Percentiles rank a stretch among this genome's conserved stretches.
Evolutionary conservation across 2,888 invertebrate species (phyloP).

Genomic region (Polyommatus icarus): DNA sequence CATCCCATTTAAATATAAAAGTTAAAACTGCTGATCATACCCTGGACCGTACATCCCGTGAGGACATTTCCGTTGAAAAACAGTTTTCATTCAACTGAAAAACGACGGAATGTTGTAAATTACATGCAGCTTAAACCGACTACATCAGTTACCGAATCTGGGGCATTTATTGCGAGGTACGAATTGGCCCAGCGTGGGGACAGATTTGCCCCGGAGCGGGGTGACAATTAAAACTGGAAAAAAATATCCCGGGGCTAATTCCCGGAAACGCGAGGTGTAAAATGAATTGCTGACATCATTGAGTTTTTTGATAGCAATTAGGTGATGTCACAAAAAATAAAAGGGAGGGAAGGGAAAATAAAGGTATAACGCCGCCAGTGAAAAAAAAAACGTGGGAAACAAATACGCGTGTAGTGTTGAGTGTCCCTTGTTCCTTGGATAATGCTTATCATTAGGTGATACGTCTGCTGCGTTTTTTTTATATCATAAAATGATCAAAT

Average conservation of each 20-base stretch:
- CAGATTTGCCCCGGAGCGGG: not conserved
- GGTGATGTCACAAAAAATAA: not conserved
- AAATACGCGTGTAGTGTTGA: no score
- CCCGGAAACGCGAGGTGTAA: not conserved
- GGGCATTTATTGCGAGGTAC: not conserved
- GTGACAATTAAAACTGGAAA: conserved; percentile 8
- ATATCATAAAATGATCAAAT: no score
- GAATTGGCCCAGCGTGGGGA: not conserved
- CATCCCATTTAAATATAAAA: not conserved
- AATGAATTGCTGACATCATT: not conserved
- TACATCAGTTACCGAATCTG: conserved; percentile 17
- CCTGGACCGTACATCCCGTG: not conserved
- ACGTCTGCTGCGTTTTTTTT: no score
- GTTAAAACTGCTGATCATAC: not conserved
- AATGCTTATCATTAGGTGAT: no score
- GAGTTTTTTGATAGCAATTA: not conserved
- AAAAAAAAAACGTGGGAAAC: no score
- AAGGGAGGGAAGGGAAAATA: not conserved
- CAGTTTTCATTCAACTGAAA: not conserved
- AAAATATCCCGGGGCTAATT: not conserved
- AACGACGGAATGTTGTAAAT: conserved; percentile 6
- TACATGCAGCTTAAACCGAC: conserved; percentile 11
- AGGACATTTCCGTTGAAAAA: not conserved
- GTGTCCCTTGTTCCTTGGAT: no score
- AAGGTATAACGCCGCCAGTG: not conserved